phyloP scores from a whole-genome alignment of 2,113 vertebrate species.

The Chrysochloris asiatica region DNA sequence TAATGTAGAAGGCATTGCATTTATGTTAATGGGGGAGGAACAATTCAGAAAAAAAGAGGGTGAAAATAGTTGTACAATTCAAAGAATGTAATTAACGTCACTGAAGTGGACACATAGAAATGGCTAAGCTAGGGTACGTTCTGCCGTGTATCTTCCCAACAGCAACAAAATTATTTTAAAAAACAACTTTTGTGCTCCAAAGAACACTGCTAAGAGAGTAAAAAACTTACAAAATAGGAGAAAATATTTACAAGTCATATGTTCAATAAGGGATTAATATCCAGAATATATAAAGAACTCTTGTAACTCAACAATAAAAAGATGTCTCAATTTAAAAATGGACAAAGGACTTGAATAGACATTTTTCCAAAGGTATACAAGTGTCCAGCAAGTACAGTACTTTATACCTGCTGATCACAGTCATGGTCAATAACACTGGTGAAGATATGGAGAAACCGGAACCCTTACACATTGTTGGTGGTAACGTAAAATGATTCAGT shows the following conservation, averaged over 20 bases:
- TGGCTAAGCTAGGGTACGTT: not conserved
- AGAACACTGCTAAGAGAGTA: not conserved
- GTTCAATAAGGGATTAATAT: not conserved
- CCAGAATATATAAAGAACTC: not conserved
- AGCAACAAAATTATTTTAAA: not conserved
- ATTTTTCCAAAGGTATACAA: slow-evolving; percentile 1
- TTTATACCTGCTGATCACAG: no score
- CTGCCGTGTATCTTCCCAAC: not conserved
- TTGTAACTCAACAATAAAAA: no score
- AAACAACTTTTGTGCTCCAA: not conserved
- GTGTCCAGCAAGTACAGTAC: not conserved
- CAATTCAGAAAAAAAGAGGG: not conserved
- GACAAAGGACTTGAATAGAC: not conserved
- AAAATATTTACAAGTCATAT: slow-evolving; percentile 7
- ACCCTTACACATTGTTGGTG: not conserved
- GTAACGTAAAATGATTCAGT: not conserved
- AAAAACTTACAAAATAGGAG: not conserved
- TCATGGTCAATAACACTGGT: no score
- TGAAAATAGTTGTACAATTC: no score
- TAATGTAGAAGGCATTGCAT: not conserved
- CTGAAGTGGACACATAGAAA: no score
- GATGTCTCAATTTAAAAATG: no score
- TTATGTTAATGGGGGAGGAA: not conserved
- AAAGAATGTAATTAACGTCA: no score
- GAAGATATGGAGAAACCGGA: not conserved